Conservation (phyloP, 1,140 invertebrate genomes). For the Dufourea novaeangliae region DNA sequence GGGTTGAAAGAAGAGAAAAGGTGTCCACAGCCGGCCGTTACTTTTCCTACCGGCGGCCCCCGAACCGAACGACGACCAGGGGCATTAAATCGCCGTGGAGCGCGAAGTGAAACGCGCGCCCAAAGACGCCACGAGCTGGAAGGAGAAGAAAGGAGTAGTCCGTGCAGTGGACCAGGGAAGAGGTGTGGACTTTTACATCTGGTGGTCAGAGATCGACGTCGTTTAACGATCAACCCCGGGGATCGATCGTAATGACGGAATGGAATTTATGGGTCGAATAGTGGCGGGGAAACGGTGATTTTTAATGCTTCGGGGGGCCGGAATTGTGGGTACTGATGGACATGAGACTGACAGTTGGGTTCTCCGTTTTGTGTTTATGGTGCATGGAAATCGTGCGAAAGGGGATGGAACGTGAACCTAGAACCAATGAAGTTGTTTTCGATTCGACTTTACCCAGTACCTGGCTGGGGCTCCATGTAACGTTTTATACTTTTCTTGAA, state of each 20-base stretch:
- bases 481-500: too few species aligned
- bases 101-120: constrained; percentile 1
- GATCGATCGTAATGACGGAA: neutral
- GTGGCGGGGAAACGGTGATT: too few species aligned
- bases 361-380: too few species aligned
- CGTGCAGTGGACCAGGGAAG: too few species aligned
- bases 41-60: constrained; percentile 19
- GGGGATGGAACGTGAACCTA: too few species aligned
- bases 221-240: neutral
- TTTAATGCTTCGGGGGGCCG: too few species aligned
- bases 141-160: neutral
- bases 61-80: constrained; percentile 12
- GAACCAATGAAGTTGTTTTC: too few species aligned
- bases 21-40: constrained; percentile 62
- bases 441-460: too few species aligned
- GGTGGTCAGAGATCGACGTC: neutral
- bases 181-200: neutral
- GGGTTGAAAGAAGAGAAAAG: constrained; percentile 65
- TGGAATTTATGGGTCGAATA: neutral
- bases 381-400: too few species aligned
- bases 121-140: neutral
- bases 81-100: constrained; percentile 33
- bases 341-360: too few species aligned
- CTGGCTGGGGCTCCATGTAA: too few species aligned
- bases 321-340: too few species aligned